These are phyloP conservation scores for Xylota segnis DNA, from an alignment of 2,888 invertebrate species.

Conservation along the genomic window DNA sequence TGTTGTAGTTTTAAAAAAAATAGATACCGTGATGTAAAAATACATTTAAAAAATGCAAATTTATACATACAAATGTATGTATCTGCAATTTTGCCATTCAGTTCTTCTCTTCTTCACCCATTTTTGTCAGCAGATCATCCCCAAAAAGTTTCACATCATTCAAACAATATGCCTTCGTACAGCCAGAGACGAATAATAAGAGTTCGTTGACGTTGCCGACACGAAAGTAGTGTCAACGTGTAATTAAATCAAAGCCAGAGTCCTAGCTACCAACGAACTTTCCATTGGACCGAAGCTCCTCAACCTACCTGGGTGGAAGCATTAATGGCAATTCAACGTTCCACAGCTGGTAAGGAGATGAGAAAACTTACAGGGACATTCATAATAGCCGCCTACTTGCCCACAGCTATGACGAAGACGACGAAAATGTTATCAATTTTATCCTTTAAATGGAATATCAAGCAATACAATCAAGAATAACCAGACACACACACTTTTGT, in stretches of 20 bases:
- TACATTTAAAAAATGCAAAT: neutral
- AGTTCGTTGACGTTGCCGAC: slow-evolving; percentile 8
- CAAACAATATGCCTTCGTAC: neutral
- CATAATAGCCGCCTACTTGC: neutral
- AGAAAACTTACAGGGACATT: neutral
- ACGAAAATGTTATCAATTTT: slow-evolving; percentile 39
- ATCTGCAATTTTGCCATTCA: neutral
- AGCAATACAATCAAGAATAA: slow-evolving; percentile 35
- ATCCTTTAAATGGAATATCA: slow-evolving; percentile 23
- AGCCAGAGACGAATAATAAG: neutral
- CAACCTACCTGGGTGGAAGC: neutral
- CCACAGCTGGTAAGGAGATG: neutral
- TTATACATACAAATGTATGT: too few species aligned
- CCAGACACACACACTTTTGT: slow-evolving; percentile 9
- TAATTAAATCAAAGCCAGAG: slow-evolving; percentile 48
- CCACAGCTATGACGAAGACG: neutral
- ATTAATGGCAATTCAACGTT: neutral
- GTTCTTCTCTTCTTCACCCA: neutral
- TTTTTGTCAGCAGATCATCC: neutral
- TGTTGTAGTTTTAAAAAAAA: neutral
- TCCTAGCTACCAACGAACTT: neutral
- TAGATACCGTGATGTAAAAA: neutral
- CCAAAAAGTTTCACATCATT: slow-evolving; percentile 6
- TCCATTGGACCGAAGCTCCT: neutral
- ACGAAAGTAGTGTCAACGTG: slow-evolving; percentile 29